Base-by-base conservation (phyloP, 1,140 invertebrate genomes). In the Mesaphorura yosii region DNA sequence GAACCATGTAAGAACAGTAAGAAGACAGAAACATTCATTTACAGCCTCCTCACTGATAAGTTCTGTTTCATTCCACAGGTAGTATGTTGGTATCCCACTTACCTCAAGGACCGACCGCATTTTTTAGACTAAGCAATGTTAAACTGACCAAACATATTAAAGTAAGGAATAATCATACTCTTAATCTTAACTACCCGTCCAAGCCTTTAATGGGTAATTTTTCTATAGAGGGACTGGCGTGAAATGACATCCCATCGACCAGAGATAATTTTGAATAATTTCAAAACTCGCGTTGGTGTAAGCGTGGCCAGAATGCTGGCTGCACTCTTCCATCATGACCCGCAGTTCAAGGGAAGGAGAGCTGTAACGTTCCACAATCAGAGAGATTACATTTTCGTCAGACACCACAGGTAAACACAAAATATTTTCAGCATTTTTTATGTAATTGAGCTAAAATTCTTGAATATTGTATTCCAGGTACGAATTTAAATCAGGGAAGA, bases 351-450 rank as follows among this genome's bases (percentile, higher is more conserved):
- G 64, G 93, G 93, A 1, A 76, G 92, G 17, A 75, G 93, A 59
- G 91, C 83, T 2, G 88, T 94, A 15, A 97, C 95, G 15, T 97
- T 98, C 68, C 95, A 98, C 69, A 98, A 98, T 75, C 95, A 98
- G 68, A 76, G 95, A 55, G 95, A 98, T 74, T 99, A 93, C 65
- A 93, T 99, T 64, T 99, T 98, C 71, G 96, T 98, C 66, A 78
- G 95, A 48, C 92, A 98, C 72, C 94, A 98, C 70, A 83, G 90
- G 86, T 92, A 70, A 69, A 37, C 14, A 22, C 25, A 10, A 26
- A 51, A 17, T 34, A 47, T 42, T 40, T 40, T 38, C 22, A 38
- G 14, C 5, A 15, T 49, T 6, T 49, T 10, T 44, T 44, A 6
- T 40, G 5, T 17, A 31, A 52, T 15, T 29, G 51, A 38, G 19